phyloP scores from a whole-genome alignment of 2,113 vertebrate species.

The Pelecanus crispus region DNA sequence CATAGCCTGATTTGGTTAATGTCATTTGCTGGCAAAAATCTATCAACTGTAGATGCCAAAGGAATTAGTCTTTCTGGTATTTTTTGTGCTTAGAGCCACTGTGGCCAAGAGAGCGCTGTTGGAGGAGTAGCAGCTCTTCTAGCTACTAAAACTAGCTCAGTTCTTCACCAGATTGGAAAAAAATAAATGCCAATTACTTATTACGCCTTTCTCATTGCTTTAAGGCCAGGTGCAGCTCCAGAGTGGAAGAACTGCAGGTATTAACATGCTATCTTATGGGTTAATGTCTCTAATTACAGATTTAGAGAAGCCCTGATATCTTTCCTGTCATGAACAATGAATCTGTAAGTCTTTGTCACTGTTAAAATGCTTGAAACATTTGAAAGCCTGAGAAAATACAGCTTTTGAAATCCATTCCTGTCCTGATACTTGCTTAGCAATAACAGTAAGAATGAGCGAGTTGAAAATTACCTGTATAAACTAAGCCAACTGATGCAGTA shows the following conservation, averaged over 20 bases:
- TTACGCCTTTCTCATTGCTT: neutral
- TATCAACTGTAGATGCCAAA: neutral
- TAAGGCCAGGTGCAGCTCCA: neutral
- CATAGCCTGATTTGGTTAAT: neutral
- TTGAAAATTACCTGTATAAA: neutral
- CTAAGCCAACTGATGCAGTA: neutral
- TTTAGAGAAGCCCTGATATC: neutral
- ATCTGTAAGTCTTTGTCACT: neutral
- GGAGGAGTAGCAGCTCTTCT: neutral
- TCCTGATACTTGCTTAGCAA: neutral
- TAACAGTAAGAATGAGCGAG: neutral
- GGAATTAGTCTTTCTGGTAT: neutral
- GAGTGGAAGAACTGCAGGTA: neutral
- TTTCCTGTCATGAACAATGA: neutral
- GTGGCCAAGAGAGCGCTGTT: neutral
- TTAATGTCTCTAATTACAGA: neutral
- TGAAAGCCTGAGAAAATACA: neutral
- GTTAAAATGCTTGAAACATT: neutral
- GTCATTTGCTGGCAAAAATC: neutral
- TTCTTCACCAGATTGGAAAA: neutral
- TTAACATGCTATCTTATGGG: neutral
- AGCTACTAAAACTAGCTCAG: neutral
- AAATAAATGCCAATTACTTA: neutral
- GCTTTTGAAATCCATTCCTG: neutral
- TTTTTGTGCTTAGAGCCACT: neutral